A percentile compares a stretch with the other conserved stretches of the same genome.
Conservation (phyloP, 2,797 vertebrate species). For the Propithecus deckenii region DNA sequence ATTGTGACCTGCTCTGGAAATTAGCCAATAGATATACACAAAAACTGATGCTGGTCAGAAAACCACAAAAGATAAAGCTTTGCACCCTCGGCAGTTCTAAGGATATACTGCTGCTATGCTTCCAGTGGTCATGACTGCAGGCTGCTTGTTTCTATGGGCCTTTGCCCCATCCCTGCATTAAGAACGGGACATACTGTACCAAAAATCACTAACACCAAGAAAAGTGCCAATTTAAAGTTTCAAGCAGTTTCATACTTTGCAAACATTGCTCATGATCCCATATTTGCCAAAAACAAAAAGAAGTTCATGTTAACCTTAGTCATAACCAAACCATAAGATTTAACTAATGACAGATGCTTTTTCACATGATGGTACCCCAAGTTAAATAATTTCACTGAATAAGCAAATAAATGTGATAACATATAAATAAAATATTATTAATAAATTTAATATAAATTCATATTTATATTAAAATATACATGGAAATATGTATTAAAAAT, state of each 20-base stretch:
- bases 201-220: neutral
- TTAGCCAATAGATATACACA: neutral
- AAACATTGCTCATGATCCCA: neutral
- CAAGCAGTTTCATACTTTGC: neutral
- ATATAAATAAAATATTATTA: neutral
- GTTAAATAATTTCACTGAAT: neutral
- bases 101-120: neutral
- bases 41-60: neutral
- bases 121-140: neutral
- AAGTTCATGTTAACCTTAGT: neutral
- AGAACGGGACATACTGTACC: neutral
- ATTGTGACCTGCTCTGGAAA: slow-evolving; percentile 35
- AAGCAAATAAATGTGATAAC: neutral
- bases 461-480: neutral
- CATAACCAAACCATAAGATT: neutral
- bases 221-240: neutral
- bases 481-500: neutral
- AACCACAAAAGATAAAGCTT: neutral
- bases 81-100: neutral
- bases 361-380: neutral
- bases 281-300: neutral
- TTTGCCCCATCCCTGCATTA: neutral
- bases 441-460: neutral
- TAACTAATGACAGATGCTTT: neutral
- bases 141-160: neutral